Base-by-base conservation (phyloP, 2,113 vertebrate species). In the Platichthys flesus region DNA sequence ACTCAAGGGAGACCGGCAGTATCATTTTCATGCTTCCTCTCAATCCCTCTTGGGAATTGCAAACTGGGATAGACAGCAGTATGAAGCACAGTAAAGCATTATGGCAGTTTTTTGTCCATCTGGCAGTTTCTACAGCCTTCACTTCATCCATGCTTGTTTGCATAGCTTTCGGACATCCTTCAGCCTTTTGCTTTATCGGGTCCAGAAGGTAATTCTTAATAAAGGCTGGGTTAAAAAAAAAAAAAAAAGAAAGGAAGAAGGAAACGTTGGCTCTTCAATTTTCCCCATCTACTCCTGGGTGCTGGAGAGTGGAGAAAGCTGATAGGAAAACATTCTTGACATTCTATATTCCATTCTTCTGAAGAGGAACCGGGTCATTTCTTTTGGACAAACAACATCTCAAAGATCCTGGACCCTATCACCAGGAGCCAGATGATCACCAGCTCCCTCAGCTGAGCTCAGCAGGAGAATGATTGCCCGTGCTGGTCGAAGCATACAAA, bases 1-100 rank as follows among this genome's bases (percentile, higher is more conserved):
- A 67, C 67, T 79, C 67, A 61, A 61, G 51, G 40, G 71, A 74
- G 68, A 76, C 65, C 54, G 64, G 62, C 57, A 67, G 71, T 51
- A 82, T 84, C 58, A 67, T 81, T 81, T 87, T 42, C 67, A 61
- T 78, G 65, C 69, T 67, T 76, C 63, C 64, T 59, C 69, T 76
- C 55, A 16, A 13, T 78, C 59, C 74, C 64, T 81, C 70, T 15
- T 31, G 58, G 68, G 73, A 45, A 79, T 77, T 16, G 23, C 57
- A 73, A 68, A 74, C 51, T 8, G 0, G 28, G 15, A 55, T 28
- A 55, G 73, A 67, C 68, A 40, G 72, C 51, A 67, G n/a, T 55
- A 18, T 57, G 55, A 66, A 35, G 66, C 52, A 73, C 60, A 71
- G 58, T 26, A 70, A 72, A 78, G 75, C 28, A 74, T 79, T 56